Base-by-base conservation (phyloP, 2,113 vertebrate species). In the Ammospiza caudacuta region DNA sequence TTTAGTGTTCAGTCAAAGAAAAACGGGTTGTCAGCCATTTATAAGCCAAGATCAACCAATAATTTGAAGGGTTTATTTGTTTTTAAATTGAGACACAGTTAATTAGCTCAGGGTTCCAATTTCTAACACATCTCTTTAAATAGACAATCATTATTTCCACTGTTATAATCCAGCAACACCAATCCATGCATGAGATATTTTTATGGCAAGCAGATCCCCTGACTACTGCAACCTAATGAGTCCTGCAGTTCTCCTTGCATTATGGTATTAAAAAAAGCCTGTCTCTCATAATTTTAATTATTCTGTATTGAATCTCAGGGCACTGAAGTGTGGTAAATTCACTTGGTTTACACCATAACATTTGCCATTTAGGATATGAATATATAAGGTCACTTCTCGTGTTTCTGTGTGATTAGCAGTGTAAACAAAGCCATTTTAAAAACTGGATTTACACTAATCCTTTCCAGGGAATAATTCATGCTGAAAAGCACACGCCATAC, bases 401-500 rank as follows among this genome's bases (percentile, higher is more conserved):
- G 28, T 25, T 83, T 74, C 88, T 88, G 46, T 67, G 55, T 67
- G 55, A 57, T 33, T 15, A 49, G 18, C 12, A 39, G 6, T 31
- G 37, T 29, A 21, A 84, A 62, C 2, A 82, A 83, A 83, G 6
- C 5, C 15, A 46, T 24, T 44, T 41, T 0, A 55, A 51, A 44
- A 41, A n/a, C 0, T 37, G 8, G 21, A 67, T 82, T 84, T 51
- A 64, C 21, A 28, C 9, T 21, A 52, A 87, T 41, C 33, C 10
- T 29, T 31, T 20, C 7, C 51, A 67, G 18, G 15, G 11, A 86
- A 23, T 8, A 27, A 15, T n/a, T 51, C 9, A 27, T 5, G 18
- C 7, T 67, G 68, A 35, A 55, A 89, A 84, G 47, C 6, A 35
- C 41, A 43, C 44, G 54, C 33, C 96, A 54, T 92, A 99, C 99